Percentiles rank a stretch among this genome's conserved stretches.
Conservation (phyloP, 2,888 invertebrate species). For the Blastobasis adustella region DNA sequence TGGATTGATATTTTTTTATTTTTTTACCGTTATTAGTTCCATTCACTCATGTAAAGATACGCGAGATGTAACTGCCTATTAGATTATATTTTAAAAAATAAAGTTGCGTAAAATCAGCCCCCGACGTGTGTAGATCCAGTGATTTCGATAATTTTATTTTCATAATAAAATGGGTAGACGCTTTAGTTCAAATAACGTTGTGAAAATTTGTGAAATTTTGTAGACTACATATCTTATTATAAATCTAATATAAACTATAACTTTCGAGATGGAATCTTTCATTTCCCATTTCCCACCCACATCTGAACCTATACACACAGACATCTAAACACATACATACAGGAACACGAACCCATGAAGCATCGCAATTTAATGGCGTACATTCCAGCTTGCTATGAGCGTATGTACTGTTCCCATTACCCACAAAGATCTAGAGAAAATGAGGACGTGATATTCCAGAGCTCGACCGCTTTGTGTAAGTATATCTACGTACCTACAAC, state of each 20-base stretch:
- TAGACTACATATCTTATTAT: conserved; percentile 76
- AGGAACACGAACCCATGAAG: too few relatives aligned
- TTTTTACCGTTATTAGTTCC: conserved; percentile 74
- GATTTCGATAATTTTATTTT: conserved; percentile 74
- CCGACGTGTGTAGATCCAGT: conserved; percentile 64
- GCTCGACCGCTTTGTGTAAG: too few relatives aligned
- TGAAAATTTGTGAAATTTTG: conserved; percentile 76
- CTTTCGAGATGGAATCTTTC: conserved; percentile 61
- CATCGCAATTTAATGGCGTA: too few relatives aligned
- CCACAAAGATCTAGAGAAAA: too few relatives aligned
- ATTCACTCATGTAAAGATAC: conserved; percentile 65
- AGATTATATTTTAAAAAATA: conserved; percentile 74
- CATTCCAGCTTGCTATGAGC: too few relatives aligned
- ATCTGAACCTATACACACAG: conserved; percentile 1
- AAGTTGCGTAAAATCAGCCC: conserved; percentile 67
- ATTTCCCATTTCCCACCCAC: conserved; percentile 27
- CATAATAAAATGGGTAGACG: conserved; percentile 74
- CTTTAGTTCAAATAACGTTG: conserved; percentile 75
- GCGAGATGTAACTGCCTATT: conserved; percentile 70
- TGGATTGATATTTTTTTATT: conserved; percentile 73
- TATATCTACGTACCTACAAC: too few relatives aligned
- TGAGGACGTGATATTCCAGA: too few relatives aligned
- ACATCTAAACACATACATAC: conserved; percentile 1
- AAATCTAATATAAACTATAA: conserved; percentile 76
- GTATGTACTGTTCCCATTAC: too few relatives aligned